Evolutionary conservation across 2,113 vertebrate genomes (phyloP).

Genomic region (Capricornis sumatraensis): DNA sequence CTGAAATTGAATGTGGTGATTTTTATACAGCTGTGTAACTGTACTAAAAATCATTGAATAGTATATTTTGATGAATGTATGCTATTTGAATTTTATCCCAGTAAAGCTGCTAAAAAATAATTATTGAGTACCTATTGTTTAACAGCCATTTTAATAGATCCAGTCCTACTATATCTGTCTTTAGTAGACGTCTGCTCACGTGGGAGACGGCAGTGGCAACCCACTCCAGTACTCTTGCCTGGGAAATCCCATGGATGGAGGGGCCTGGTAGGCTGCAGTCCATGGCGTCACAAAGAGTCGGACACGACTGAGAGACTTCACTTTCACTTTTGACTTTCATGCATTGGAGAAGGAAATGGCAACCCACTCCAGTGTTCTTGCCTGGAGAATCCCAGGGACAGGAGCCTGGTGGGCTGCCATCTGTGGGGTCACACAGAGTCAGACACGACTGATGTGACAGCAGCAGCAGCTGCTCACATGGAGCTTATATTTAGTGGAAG

Average conservation of each 20-base stretch:
- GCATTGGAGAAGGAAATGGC: background rate
- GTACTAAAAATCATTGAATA: background rate
- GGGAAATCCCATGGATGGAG: background rate
- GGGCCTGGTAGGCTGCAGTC: background rate
- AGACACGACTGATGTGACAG: background rate
- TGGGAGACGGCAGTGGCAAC: background rate
- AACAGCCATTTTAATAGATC: background rate
- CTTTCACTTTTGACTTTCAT: background rate
- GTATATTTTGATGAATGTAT: background rate
- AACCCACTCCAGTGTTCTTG: background rate
- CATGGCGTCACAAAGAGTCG: rapidly evolving
- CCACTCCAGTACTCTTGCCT: background rate
- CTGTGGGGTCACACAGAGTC: background rate
- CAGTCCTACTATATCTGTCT: background rate
- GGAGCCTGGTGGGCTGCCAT: background rate
- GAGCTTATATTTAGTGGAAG: background rate
- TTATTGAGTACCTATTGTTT: background rate
- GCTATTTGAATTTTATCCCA: background rate
- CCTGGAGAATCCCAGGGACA: background rate
- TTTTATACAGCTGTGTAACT: background rate
- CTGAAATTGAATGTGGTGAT: background rate
- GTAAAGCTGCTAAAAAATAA: background rate
- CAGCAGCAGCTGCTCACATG: background rate
- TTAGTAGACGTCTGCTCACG: background rate
- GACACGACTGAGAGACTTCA: background rate